Evolutionary conservation across 2,797 vertebrate genomes (phyloP), one percentile per base, ranked within the genome.

Genomic region (Benthosema pterotum): DNA sequence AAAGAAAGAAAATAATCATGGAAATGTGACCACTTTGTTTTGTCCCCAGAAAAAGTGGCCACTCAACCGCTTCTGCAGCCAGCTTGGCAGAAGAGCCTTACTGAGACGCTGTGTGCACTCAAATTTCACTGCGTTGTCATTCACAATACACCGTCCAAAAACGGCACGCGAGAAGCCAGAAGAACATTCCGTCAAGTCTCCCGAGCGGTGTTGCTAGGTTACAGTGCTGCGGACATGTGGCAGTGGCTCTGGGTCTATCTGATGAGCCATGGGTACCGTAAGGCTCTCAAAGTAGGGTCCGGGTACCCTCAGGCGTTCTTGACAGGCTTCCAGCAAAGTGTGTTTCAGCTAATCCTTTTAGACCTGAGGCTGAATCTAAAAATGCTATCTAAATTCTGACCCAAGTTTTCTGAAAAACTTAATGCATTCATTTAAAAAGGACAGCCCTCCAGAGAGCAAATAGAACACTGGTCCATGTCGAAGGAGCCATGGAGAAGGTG

Each of bases 101-200:
- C 67, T 49, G 48, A 67, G 71, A 60, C 22, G 0, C n/a, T n/a
- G 42, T 77, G 79, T 8, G 60, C 75, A 52, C 82, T 88, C 69
- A 67, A 48, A 74, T 65, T 71, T 74, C 67, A 62, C 57, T 53
- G 61, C 32, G 32, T 15, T 70, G 65, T 75, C 78, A 63, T 78
- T 82, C 63, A 78, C 79, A 46, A 46, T 13, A 9, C 65, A 82
- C 65, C 75, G 69, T 63, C 50, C 60, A 75, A 64, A 72, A 75
- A 65, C 15, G 28, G 61, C 71, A 46, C 65, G 53, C 71, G 48
- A 62, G 67, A 60, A 80, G 77, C 38, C 68, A 55, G 67, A 72
- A 55, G 67, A 72, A 71, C 71, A 70, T 76, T 83, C 60, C 46
- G 73, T 75, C 54, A 69, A 55, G 71, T 11, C 8, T 42, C 52